A percentile compares a stretch with the other conserved stretches of the same genome.
These are phyloP conservation scores for Alsophila aescularia DNA, from an alignment of 2,888 invertebrate species.

Conservation along the genomic window DNA sequence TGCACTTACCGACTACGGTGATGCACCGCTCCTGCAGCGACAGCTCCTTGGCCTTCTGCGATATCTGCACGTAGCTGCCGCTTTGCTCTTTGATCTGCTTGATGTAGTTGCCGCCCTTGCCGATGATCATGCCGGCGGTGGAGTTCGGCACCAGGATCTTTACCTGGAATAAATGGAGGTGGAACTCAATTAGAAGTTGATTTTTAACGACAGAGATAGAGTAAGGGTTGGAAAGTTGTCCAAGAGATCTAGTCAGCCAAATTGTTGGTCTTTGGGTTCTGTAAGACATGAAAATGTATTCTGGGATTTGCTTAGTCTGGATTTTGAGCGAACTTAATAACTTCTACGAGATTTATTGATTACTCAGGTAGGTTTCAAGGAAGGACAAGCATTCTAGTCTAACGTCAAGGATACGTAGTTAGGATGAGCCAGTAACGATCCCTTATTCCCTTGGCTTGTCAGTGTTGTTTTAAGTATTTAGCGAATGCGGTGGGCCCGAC, in stretches of 20 bases:
- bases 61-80: conserved; percentile 97
- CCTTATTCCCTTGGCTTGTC: too few species aligned
- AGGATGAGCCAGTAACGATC: too few species aligned
- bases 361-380: too few species aligned
- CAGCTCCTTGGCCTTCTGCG: conserved; percentile 97
- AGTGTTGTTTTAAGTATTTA: too few species aligned
- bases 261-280: too few species aligned
- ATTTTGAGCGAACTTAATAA: too few species aligned
- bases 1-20: conserved; percentile 91
- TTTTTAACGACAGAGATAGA: not conserved
- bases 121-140: conserved; percentile 99
- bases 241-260: not conserved
- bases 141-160: conserved; percentile 98
- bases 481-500: too few species aligned
- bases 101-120: conserved; percentile 97
- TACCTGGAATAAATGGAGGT: conserved; percentile 77
- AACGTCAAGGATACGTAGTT: too few species aligned
- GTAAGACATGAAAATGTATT: too few species aligned
- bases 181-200: not conserved
- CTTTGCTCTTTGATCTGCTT: conserved; percentile 98
- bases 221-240: not conserved
- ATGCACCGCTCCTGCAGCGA: conserved; percentile 97
- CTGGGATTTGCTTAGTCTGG: too few species aligned
- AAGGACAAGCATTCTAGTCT: too few species aligned
- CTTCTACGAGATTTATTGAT: too few species aligned